Percentiles rank a stretch among this genome's conserved stretches.
Evolutionary conservation across 1,140 invertebrate species (phyloP).

Genomic region (Sesamia nonagrioides): DNA sequence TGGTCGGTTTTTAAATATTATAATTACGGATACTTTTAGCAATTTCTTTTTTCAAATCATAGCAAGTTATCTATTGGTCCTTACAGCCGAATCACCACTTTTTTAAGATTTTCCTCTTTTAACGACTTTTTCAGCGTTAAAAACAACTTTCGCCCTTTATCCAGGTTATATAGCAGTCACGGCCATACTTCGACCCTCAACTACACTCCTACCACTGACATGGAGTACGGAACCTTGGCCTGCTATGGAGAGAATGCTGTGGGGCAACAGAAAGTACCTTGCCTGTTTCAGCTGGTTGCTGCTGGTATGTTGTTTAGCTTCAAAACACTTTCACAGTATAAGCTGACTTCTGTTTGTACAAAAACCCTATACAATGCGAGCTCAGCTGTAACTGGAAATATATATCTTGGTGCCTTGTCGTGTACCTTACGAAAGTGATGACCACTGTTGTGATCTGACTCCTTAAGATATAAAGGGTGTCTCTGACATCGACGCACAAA

Average conservation of each 20-base stretch:
- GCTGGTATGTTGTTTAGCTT: conserved; percentile 86
- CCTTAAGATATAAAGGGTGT: no score
- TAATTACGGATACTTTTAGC: no score
- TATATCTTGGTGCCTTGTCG: no score
- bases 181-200: conserved; percentile 93
- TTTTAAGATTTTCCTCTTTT: no score
- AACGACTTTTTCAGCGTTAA: no score
- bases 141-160: conserved; percentile 17
- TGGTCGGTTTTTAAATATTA: no score
- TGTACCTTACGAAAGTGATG: no score
- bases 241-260: conserved; percentile 95
- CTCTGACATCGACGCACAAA: no score
- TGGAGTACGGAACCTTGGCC: conserved; percentile 95
- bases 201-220: conserved; percentile 94
- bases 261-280: conserved; percentile 94
- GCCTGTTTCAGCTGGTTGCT: conserved; percentile 93
- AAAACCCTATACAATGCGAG: no score
- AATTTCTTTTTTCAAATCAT: background rate
- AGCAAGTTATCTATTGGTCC: background rate
- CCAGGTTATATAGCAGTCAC: conserved; percentile 84
- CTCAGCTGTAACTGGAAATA: no score
- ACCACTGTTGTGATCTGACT: no score
- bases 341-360: no score
- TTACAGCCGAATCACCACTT: background rate
- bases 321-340: background rate